These are phyloP conservation scores for Tetramorium bicarinatum DNA, from an alignment of 2,888 invertebrate species.

Conservation along the genomic window DNA sequence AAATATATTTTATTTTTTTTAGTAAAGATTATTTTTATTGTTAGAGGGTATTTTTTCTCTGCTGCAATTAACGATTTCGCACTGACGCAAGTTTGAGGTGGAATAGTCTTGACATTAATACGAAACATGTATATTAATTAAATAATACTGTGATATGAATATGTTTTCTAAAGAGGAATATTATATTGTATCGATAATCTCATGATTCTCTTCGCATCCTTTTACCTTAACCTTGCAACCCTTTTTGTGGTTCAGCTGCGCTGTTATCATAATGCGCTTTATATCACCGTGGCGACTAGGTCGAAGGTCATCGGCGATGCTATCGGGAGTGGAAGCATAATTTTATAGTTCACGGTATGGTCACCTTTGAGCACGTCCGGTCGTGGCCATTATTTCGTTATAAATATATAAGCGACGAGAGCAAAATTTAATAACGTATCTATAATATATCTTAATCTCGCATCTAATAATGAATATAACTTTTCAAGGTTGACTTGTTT, in stretches of 20 bases:
- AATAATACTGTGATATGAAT: slow-evolving; percentile 15
- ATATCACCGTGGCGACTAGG: slow-evolving; percentile 10
- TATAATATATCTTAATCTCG: background rate
- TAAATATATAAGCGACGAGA: slow-evolving; percentile 11
- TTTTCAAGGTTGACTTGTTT: background rate
- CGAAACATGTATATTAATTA: slow-evolving; percentile 29
- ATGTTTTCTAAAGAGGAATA: slow-evolving; percentile 12
- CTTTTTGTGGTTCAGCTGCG: slow-evolving; percentile 32
- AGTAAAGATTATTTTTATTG: background rate
- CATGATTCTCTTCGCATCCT: slow-evolving; percentile 11
- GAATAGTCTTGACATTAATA: slow-evolving; percentile 19
- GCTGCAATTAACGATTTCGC: background rate
- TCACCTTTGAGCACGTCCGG: slow-evolving; percentile 37
- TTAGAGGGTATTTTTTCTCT: background rate
- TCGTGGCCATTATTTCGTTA: slow-evolving; percentile 17
- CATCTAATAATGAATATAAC: slow-evolving; percentile 1
- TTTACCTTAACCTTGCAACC: slow-evolving; percentile 17
- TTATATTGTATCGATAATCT: slow-evolving; percentile 46
- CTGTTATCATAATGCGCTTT: slow-evolving; percentile 35
- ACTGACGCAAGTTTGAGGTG: background rate
- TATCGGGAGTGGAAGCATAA: slow-evolving; percentile 37
- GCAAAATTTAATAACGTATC: slow-evolving; percentile 8
- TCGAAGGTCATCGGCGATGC: slow-evolving; percentile 49
- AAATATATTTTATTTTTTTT: background rate
- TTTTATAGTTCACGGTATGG: slow-evolving; percentile 49